Conservation (phyloP, 2,888 invertebrate species). For the Oithona nana region DNA sequence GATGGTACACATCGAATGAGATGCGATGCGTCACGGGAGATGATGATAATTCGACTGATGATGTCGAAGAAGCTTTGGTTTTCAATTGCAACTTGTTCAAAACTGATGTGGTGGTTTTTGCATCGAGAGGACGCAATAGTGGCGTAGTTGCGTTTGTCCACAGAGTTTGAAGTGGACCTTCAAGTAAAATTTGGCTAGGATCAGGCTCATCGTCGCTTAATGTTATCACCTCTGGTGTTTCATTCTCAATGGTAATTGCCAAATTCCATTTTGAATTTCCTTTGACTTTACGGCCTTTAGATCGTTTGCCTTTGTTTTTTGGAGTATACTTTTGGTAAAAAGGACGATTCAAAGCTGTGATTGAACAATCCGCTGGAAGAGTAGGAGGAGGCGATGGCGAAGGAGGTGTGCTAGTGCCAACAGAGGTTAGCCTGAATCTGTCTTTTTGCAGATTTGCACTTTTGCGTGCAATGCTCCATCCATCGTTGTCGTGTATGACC, state of each 20-base stretch:
- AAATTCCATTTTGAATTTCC: neutral
- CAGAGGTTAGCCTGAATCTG: too few relatives aligned
- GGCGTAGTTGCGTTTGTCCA: neutral
- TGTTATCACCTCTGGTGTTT: neutral
- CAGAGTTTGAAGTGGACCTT: neutral
- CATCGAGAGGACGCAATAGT: neutral
- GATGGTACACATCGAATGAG: neutral
- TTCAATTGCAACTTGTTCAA: neutral
- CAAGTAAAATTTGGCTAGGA: neutral
- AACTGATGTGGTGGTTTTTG: neutral
- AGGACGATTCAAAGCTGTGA: too few relatives aligned
- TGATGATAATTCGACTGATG: too few relatives aligned
- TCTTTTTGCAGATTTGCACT: too few relatives aligned
- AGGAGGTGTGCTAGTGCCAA: too few relatives aligned
- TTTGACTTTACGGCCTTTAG: neutral
- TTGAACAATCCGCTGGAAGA: too few relatives aligned
- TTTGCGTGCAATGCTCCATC: too few relatives aligned
- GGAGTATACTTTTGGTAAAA: too few relatives aligned
- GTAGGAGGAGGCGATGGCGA: too few relatives aligned
- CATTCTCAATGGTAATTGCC: neutral
- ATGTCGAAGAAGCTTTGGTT: neutral
- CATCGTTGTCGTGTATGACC: too few relatives aligned
- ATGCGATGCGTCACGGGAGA: neutral
- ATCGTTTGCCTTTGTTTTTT: neutral
- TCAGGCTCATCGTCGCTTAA: neutral